These are phyloP conservation scores for Pycnonotus jocosus DNA, from an alignment of 2,113 vertebrate species.

Conservation along the genomic window DNA sequence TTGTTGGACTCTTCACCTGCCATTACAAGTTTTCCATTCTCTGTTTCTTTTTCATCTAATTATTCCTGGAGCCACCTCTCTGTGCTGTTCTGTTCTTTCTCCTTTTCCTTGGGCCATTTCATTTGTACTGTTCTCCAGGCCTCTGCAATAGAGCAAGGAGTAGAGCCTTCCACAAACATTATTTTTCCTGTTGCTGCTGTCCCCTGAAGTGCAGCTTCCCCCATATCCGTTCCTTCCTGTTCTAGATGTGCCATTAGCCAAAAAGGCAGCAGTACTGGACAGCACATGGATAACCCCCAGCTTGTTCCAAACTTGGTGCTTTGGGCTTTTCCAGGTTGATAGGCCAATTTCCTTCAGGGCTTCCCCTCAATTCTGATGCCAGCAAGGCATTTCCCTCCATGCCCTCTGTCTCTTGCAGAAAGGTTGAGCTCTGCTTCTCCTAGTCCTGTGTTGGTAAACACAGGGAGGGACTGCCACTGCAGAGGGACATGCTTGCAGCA, in stretches of 20 bases:
- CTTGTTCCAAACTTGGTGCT: neutral
- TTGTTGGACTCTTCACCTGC: neutral
- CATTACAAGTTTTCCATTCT: neutral
- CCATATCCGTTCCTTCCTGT: neutral
- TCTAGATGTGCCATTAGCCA: neutral
- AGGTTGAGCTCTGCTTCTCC: neutral
- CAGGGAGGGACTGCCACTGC: neutral
- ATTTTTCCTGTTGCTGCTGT: neutral
- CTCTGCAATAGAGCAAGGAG: neutral
- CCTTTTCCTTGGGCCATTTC: neutral
- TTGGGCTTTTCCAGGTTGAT: neutral
- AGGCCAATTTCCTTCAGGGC: neutral
- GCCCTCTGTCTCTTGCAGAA: neutral
- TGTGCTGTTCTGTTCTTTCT: neutral
- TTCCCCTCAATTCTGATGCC: neutral
- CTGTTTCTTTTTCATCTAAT: neutral
- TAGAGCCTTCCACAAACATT: neutral
- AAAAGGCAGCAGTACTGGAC: neutral
- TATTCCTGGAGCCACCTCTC: neutral
- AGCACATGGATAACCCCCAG: neutral
- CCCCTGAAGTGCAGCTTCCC: neutral
- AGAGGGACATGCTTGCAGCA: neutral
- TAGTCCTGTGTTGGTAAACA: neutral
- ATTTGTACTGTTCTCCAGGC: neutral
- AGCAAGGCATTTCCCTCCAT: neutral